Percentiles rank a stretch among this genome's conserved stretches.
phyloP scores from a whole-genome alignment of 1,140 invertebrate genomes.

The Zaprionus nigranus region DNA sequence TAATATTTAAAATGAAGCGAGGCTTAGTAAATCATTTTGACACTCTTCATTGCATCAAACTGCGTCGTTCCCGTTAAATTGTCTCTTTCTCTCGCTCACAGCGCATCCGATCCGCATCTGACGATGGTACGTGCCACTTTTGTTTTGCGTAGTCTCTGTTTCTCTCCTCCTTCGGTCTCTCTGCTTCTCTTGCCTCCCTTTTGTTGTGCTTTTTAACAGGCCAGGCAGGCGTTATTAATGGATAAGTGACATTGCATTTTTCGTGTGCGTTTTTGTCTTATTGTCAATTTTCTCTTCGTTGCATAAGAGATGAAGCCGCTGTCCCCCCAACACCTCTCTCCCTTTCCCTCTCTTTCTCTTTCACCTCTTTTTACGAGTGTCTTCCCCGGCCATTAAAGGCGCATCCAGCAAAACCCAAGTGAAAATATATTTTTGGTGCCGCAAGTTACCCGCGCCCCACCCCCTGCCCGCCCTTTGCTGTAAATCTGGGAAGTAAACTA shows the following conservation, averaged over 20 bases:
- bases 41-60: neutral
- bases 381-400: slow-evolving; percentile 47
- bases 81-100: neutral
- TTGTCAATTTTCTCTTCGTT: slow-evolving; percentile 74
- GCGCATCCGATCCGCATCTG: slow-evolving; percentile 1
- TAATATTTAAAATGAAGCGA: neutral
- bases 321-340: neutral
- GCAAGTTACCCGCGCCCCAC: slow-evolving; percentile 29
- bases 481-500: slow-evolving; percentile 4
- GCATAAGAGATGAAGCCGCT: slow-evolving; percentile 50
- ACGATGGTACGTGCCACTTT: neutral
- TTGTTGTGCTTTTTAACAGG: slow-evolving; percentile 6
- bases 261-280: slow-evolving; percentile 57
- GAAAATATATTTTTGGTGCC: slow-evolving; percentile 72
- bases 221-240: slow-evolving; percentile 55
- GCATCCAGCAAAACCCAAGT: slow-evolving; percentile 61
- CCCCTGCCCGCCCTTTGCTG: neutral
- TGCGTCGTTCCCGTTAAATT: neutral
- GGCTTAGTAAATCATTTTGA: neutral
- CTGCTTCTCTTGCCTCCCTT: neutral
- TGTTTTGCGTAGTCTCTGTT: neutral
- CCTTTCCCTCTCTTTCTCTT: neutral
- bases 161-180: neutral
- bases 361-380: neutral
- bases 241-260: slow-evolving; percentile 67